Conservation (phyloP, 2,888 invertebrate genomes). For the Hypena proboscidalis region DNA sequence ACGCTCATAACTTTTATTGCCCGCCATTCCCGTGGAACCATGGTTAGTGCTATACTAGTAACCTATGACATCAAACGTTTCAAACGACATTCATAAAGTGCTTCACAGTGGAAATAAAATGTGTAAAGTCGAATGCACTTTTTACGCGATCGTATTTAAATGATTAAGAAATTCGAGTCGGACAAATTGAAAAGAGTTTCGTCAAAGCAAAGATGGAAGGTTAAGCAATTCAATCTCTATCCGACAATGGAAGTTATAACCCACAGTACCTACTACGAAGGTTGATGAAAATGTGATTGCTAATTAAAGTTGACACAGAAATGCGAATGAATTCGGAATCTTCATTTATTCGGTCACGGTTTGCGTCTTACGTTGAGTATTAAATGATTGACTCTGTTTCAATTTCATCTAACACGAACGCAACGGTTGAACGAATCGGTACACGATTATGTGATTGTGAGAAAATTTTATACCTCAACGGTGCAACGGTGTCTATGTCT, state of each 20-base stretch:
- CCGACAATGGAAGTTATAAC: slow-evolving; percentile 73
- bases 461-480: slow-evolving; percentile 76
- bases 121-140: slow-evolving; percentile 47
- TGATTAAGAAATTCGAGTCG: slow-evolving; percentile 61
- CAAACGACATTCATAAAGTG: slow-evolving; percentile 34
- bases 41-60: slow-evolving; percentile 51
- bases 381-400: slow-evolving; percentile 84
- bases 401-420: slow-evolving; percentile 83
- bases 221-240: slow-evolving; percentile 75
- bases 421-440: slow-evolving; percentile 80
- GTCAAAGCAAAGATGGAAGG: slow-evolving; percentile 61
- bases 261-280: slow-evolving; percentile 65
- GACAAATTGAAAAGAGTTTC: slow-evolving; percentile 65
- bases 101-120: slow-evolving; percentile 38
- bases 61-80: slow-evolving; percentile 57
- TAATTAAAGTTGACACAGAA: slow-evolving; percentile 85
- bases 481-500: slow-evolving; percentile 65
- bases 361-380: slow-evolving; percentile 80
- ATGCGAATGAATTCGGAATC: slow-evolving; percentile 80
- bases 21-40: slow-evolving; percentile 43
- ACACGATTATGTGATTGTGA: slow-evolving; percentile 84
- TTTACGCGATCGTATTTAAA: slow-evolving; percentile 39
- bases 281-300: slow-evolving; percentile 82
- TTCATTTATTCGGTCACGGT: slow-evolving; percentile 83
- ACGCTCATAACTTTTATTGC: slow-evolving; percentile 60